Evolutionary conservation across 2,113 vertebrate genomes (phyloP).

Genomic region (Paramisgurnus dabryanus): DNA sequence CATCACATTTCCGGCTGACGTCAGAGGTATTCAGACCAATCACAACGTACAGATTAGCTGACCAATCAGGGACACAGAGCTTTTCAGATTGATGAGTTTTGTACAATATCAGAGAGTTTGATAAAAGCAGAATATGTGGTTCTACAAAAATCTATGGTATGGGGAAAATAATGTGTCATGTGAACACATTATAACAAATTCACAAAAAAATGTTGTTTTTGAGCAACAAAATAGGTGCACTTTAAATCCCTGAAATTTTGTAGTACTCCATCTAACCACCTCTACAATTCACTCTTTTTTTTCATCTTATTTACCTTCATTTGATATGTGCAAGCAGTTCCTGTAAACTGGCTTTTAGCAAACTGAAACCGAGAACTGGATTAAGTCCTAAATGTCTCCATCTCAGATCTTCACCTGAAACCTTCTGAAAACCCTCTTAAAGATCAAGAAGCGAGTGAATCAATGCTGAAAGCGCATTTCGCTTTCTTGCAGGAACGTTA

Average conservation of each 20-base stretch:
- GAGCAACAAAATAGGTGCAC: too few relatives aligned
- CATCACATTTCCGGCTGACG: too few relatives aligned
- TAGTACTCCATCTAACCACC: background rate
- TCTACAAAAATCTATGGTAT: too few relatives aligned
- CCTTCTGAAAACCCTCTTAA: background rate
- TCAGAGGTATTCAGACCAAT: too few relatives aligned
- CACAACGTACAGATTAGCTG: too few relatives aligned
- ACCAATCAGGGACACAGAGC: too few relatives aligned
- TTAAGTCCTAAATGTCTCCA: background rate
- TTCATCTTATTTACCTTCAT: background rate
- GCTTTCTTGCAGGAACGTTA: conserved; percentile 8
- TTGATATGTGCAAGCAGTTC: background rate
- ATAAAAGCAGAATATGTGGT: too few relatives aligned
- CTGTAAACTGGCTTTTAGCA: background rate
- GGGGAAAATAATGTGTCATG: too few relatives aligned
- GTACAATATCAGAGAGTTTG: too few relatives aligned
- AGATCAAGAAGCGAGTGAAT: background rate
- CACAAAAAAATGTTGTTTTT: too few relatives aligned
- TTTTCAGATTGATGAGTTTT: too few relatives aligned
- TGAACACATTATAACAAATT: too few relatives aligned
- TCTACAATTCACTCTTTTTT: background rate
- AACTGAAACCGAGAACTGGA: background rate
- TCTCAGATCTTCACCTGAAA: background rate
- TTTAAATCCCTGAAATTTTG: background rate
- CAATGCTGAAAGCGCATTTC: background rate